Base-by-base conservation (phyloP, 1,140 invertebrate species). In the Ostrea denselamellosa region DNA sequence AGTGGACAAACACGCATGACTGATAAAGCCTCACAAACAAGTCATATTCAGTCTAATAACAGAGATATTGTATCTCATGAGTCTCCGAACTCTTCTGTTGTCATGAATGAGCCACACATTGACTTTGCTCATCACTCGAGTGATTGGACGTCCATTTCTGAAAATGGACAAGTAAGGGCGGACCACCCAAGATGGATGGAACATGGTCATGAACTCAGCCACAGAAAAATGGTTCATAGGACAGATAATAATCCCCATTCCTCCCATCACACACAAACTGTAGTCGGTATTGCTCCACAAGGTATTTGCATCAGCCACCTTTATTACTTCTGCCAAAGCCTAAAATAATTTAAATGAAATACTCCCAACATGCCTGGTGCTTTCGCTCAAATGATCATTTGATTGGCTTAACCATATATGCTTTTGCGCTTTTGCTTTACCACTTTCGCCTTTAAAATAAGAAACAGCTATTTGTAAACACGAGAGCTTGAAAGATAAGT, bases 341-440 rank as follows among this genome's bases (percentile, higher is more conserved):
- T 77, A 0, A 12, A 28, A 2, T 12, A 71, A 71, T 14, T 25
- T 71, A 14, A 22, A 3, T 62, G 5, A 5, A 4, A 34, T 10
- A 34, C 22, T 14, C 10, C 68, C 68, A 14, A 28, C 2, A 34
- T 77, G 5, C 9, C 22, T 25, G 65, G 68, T 77, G 28, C 25
- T 28, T 25, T 77, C n/a, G 22, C 68, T 77, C 68, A 25, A 77
- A 34, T 77, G 68, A 77, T 77, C 68, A 77, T 77, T 77, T 77
- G 68, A 77, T 77, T 77, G 68, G 68, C 68, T 34, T 28, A 34
- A 34, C 22, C 4, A 77, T 28, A 12, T 28, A 77, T 25, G 28
- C 9, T 8, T 77, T 9, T 77, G 68, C 68, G 68, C 68, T 34
- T 77, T 8, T 77, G 68, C 68, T 77, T 77, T 14, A 44, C 34